Conservation (phyloP, 2,113 vertebrate species). For the Notothenia coriiceps region DNA sequence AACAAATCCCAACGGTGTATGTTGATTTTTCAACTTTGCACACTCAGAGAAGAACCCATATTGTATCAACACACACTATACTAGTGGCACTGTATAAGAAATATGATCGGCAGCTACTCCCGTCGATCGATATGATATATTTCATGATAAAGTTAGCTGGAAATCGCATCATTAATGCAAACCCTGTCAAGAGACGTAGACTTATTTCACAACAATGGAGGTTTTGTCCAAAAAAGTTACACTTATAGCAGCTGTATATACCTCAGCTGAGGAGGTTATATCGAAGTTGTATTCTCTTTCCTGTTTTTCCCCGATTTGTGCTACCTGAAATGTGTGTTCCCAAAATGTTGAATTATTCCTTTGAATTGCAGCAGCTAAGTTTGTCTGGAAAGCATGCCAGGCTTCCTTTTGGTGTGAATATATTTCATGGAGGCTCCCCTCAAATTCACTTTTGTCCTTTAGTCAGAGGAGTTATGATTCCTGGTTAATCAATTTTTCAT, state of each 20-base stretch:
- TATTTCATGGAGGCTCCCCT: background rate
- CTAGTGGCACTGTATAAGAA: background rate
- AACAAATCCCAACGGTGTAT: constrained; percentile 27
- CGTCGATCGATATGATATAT: background rate
- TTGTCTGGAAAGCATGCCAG: background rate
- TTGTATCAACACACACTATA: background rate
- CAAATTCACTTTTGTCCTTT: background rate
- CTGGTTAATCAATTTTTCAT: constrained; percentile 22
- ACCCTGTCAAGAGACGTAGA: background rate
- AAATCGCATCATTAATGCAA: constrained; percentile 5
- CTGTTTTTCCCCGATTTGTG: background rate
- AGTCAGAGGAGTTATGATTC: background rate
- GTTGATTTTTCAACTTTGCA: constrained; percentile 28
- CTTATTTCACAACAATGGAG: background rate
- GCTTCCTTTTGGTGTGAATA: background rate
- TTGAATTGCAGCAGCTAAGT: background rate
- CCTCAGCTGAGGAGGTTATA: too few species aligned
- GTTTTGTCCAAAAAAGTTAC: background rate
- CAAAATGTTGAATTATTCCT: background rate
- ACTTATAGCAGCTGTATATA: background rate
- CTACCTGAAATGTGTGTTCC: background rate
- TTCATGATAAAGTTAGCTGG: background rate
- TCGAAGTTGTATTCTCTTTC: too few species aligned
- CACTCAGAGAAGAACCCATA: background rate
- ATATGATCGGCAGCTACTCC: background rate